Base-by-base conservation (phyloP, 2,888 invertebrate species). In the Pyralis farinalis region DNA sequence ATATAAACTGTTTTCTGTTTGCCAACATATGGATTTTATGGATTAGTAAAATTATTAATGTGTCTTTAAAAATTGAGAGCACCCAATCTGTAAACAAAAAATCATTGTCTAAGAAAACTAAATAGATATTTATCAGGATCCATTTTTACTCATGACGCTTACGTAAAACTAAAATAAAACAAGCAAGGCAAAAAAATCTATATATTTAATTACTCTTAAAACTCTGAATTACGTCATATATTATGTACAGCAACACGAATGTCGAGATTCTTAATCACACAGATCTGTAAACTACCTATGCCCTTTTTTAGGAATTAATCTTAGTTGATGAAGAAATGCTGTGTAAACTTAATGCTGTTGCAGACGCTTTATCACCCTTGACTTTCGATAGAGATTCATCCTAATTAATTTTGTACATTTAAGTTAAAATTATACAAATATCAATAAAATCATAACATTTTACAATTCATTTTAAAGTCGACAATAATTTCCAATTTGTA, bases 201-300 rank as follows among this genome's bases (percentile, higher is more conserved):
- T 73, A 68, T 75, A 75, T 81, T 80, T 76, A 73, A 69, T 77
- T 73, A 71, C 58, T 58, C 65, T 76, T 76, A 72, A 63, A 69
- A 41, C 57, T 68, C 59, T 71, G 74, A 73, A 76, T 64, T 63
- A 65, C 58, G 57, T 65, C 57, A 51, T 59, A 66, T 60, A 63
- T 66, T 67, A 62, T 73, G 73, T 84, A 84, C 83, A 83, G 75
- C 56, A 74, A 71, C 63, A 64, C 53, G 48, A 57, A 50, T 54
- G 55, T 51, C 46, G 55, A 60, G 53, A 63, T 61, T 58, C 31
- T 48, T 45, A 39, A 50, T 47, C 51, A 46, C 38, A 45, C 32
- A 47, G 34, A 45, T 43, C 40, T 40, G 36, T 40, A 44, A 45
- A 47, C 34, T 47, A 42, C 29, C 12, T 9, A 25, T 34, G 9